These are phyloP conservation scores for Hyles vespertilio DNA, from an alignment of 1,140 invertebrate species.

Conservation along the genomic window DNA sequence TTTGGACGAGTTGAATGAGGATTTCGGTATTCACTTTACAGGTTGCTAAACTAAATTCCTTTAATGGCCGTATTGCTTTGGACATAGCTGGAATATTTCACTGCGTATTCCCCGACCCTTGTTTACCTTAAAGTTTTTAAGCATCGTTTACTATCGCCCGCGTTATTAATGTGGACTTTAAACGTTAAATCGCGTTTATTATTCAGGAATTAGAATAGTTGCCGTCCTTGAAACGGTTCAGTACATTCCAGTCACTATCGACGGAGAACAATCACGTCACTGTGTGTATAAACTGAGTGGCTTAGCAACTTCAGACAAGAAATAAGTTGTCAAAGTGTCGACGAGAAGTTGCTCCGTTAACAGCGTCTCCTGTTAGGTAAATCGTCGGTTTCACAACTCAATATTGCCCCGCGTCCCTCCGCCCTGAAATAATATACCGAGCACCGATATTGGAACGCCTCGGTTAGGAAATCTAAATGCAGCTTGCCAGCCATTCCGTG, in stretches of 20 bases:
- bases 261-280: slow-evolving; percentile 56
- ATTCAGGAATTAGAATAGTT: slow-evolving; percentile 12
- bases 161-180: slow-evolving; percentile 14
- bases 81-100: slow-evolving; percentile 38
- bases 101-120: slow-evolving; percentile 29
- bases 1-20: slow-evolving; percentile 62
- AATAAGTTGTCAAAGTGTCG: slow-evolving; percentile 75
- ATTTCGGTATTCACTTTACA: slow-evolving; percentile 62
- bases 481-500: slow-evolving; percentile 44
- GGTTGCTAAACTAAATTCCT: slow-evolving; percentile 49
- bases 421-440: slow-evolving; percentile 67
- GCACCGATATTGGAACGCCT: slow-evolving; percentile 61
- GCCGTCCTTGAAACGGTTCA: slow-evolving; percentile 13
- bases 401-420: slow-evolving; percentile 55
- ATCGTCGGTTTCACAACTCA: slow-evolving; percentile 70
- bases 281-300: slow-evolving; percentile 58
- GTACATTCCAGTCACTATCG: slow-evolving; percentile 38
- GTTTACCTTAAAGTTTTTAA: slow-evolving; percentile 30
- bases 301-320: slow-evolving; percentile 68
- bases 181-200: slow-evolving; percentile 13
- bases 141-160: slow-evolving; percentile 7
- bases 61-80: slow-evolving; percentile 39
- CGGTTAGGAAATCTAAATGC: slow-evolving; percentile 53
- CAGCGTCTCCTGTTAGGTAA: slow-evolving; percentile 66
- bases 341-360: slow-evolving; percentile 64